Conservation (phyloP, 2,888 invertebrate species). For the Cheilosia pagana region DNA sequence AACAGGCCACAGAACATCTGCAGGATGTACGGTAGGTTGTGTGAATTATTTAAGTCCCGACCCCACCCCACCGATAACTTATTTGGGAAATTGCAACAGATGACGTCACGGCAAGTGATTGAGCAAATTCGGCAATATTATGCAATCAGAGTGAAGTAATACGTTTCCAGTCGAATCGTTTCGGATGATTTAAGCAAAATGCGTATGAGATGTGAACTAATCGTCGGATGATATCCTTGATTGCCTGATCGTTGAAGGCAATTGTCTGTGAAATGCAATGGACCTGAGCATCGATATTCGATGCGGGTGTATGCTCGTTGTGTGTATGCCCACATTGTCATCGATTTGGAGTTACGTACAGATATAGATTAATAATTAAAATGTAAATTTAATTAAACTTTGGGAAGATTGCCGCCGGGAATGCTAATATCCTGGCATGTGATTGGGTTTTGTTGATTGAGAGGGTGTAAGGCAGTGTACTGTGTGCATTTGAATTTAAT, state of each 20-base stretch:
- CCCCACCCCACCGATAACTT: conserved; percentile 39
- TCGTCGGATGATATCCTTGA: conserved; percentile 3
- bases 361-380: neutral
- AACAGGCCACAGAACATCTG: conserved; percentile 28
- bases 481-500: no score
- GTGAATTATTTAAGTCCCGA: conserved; percentile 39
- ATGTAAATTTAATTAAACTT: conserved; percentile 17
- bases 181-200: conserved; percentile 20
- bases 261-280: conserved; percentile 55
- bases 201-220: neutral
- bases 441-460: no score
- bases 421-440: no score
- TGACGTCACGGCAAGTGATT: conserved; percentile 51
- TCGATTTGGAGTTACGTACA: neutral
- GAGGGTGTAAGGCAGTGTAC: no score
- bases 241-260: conserved; percentile 44
- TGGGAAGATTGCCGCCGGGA: neutral
- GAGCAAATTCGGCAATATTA: conserved; percentile 33
- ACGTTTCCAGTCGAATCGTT: conserved; percentile 25
- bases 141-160: conserved; percentile 45
- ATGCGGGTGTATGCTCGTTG: neutral
- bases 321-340: neutral
- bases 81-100: conserved; percentile 56
- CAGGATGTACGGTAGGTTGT: conserved; percentile 5
- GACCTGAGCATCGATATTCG: neutral